Base-by-base conservation (phyloP, 2,888 invertebrate species). In the Nesidiocoris tenuis region DNA sequence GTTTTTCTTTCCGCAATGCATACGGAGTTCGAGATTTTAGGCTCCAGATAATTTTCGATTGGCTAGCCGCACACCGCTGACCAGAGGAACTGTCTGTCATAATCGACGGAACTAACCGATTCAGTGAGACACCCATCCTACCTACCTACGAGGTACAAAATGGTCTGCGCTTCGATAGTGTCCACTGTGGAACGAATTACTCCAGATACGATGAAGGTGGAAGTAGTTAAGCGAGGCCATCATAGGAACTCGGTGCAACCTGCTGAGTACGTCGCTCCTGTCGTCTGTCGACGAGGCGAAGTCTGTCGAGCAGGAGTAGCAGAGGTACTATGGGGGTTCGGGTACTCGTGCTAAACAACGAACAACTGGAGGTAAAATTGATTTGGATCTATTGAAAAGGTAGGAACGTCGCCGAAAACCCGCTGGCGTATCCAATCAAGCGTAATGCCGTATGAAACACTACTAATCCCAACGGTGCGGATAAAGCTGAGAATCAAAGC, bases 381-480 rank as follows among this genome's bases (percentile, higher is more conserved):
- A 70, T 70, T 70, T 70, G 59, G 70, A 18, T 19, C 59, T 57
- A 70, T 59, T 70, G 70, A 70, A 70, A 70, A 70, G 70, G 70
- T 70, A 70, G 70, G 57, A 54, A 57, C 24, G 54, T 22, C 57
- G 23, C 70, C 57, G 57, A 70, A 70, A 55, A 55, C 57, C 57
- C 67, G 67, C 17, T 21, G 54, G 70, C 70, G 24, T 57, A 70
- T 70, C 70, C 70, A 70, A 70, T 70, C 70, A 70, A 70, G 70
- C 70, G 70, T 70, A 70, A 70, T 70, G 70, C 70, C 70, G 70
- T 70, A 70, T 70, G 70, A 70, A 70, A 70, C 70, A 70, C 70
- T 70, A 70, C 70, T 70, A 70, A 70, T 70, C 70, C 70, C 57
- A 23, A 70, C 70, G 70, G 57, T 24, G 3, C 70, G 70, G 70